Conservation (phyloP, 2,797 vertebrate genomes). For the Orestias chungarensis region DNA sequence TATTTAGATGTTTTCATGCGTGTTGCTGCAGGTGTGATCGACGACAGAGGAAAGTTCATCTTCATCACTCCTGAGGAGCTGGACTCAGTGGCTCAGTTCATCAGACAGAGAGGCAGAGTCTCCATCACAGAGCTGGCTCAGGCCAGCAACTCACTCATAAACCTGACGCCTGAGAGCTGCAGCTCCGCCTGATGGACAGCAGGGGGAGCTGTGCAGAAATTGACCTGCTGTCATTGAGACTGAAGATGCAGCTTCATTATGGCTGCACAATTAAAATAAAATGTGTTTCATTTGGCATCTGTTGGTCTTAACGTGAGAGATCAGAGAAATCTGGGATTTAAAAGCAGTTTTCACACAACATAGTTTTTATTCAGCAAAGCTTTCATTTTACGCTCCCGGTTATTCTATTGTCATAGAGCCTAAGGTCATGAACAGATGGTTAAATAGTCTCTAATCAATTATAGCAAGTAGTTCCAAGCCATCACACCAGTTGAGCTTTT, state of each 20-base stretch:
- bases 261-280: background rate
- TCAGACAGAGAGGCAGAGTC: conserved; percentile 88
- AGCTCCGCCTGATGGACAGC: conserved; percentile 50
- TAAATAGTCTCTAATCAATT: no score
- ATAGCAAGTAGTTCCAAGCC: background rate
- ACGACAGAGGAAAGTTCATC: conserved; percentile 98
- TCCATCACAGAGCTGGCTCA: conserved; percentile 92
- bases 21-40: conserved; percentile 87
- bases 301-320: background rate
- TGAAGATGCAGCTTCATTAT: background rate
- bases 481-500: no score
- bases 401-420: no score
- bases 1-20: background rate
- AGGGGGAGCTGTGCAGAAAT: background rate
- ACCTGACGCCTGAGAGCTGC: conserved; percentile 81
- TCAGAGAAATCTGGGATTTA: background rate
- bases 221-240: background rate
- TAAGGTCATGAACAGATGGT: no score
- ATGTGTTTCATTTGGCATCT: background rate
- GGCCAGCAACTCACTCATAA: conserved; percentile 93
- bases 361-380: no score
- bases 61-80: conserved; percentile 93
- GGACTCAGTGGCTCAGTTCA: conserved; percentile 88
- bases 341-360: no score
- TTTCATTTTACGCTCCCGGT: no score